These are phyloP conservation scores for Diprion similis DNA, from an alignment of 1,140 invertebrate species.

Conservation along the genomic window DNA sequence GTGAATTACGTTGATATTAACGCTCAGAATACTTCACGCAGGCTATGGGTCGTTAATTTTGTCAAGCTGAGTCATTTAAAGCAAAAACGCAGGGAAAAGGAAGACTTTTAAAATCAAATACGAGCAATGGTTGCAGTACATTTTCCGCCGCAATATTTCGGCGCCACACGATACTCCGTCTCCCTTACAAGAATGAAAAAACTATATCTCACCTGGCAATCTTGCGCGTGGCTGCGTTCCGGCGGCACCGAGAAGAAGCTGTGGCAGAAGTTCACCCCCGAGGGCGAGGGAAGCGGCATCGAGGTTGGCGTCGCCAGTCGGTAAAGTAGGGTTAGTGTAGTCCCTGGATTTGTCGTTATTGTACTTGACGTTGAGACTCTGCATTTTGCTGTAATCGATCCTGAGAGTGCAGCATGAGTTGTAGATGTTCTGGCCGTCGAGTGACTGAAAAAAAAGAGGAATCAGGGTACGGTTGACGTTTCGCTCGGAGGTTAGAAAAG, in stretches of 20 bases:
- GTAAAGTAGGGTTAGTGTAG: constrained; percentile 97
- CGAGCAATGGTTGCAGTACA: too few relatives aligned
- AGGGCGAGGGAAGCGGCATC: constrained; percentile 70
- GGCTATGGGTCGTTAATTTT: too few relatives aligned
- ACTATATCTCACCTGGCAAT: constrained; percentile 54
- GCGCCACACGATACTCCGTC: too few relatives aligned
- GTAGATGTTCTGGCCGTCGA: constrained; percentile 99
- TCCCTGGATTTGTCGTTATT: constrained; percentile 99
- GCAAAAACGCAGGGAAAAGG: too few relatives aligned
- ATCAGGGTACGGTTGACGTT: neutral
- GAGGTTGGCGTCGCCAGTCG: constrained; percentile 84
- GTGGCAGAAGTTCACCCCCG: constrained; percentile 68
- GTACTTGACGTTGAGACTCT: constrained; percentile 97
- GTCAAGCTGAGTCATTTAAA: too few relatives aligned
- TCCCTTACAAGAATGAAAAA: too few relatives aligned
- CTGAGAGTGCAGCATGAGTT: constrained; percentile 98
- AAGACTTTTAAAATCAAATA: too few relatives aligned
- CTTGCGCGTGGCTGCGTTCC: constrained; percentile 66
- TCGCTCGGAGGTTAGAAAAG: neutral
- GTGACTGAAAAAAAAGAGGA: constrained; percentile 66
- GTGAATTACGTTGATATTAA: too few relatives aligned
- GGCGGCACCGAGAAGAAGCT: constrained; percentile 72
- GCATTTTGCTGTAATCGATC: constrained; percentile 99
- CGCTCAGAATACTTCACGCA: too few relatives aligned
- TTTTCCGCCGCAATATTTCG: too few relatives aligned